phyloP scores from a whole-genome alignment of 2,113 vertebrate genomes.

The Tachysurus fulvidraco region DNA sequence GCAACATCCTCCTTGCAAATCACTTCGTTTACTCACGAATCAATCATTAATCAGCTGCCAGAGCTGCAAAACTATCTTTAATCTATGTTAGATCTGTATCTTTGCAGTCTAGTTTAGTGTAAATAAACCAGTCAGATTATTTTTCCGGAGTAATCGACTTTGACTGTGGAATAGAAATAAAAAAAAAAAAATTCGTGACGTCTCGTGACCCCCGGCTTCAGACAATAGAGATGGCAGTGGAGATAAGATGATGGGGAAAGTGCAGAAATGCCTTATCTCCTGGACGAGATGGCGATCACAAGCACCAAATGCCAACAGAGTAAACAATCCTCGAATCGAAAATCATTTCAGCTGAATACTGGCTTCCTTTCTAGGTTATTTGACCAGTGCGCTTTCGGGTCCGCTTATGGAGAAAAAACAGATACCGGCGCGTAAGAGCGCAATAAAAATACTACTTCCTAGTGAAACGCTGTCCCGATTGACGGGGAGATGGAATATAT shows the following conservation, averaged over 20 bases:
- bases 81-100: background rate
- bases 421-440: constrained; percentile 61
- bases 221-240: constrained; percentile 79
- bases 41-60: background rate
- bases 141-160: background rate
- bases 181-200: constrained; percentile 44
- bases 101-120: background rate
- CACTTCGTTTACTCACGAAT: constrained; percentile 14
- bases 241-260: constrained; percentile 64
- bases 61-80: background rate
- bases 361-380: constrained; percentile 4
- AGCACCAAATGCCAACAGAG: constrained; percentile 55
- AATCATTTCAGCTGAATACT: constrained; percentile 30
- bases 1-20: constrained; percentile 61
- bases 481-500: constrained; percentile 69
- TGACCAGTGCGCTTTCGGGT: background rate
- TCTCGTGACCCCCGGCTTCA: constrained; percentile 57
- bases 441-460: constrained; percentile 53
- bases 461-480: constrained; percentile 47
- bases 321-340: constrained; percentile 34
- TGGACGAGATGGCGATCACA: constrained; percentile 56
- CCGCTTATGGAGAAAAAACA: constrained; percentile 51
- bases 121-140: background rate
- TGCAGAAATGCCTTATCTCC: constrained; percentile 63
- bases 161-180: constrained; percentile 19